Conservation (phyloP, 1,140 invertebrate species). For the Zaprionus capensis region DNA sequence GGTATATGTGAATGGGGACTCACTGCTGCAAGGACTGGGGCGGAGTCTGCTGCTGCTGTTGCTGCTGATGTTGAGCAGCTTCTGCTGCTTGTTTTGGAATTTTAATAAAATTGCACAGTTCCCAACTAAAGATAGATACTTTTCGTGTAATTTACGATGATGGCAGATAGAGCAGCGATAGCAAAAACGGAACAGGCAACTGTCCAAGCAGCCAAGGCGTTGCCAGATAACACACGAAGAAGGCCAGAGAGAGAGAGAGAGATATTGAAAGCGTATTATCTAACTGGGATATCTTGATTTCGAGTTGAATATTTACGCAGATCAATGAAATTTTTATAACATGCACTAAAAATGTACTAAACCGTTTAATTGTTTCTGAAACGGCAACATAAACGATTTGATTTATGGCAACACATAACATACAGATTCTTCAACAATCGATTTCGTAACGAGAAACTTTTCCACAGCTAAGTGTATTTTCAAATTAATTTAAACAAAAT, state of each 20-base stretch:
- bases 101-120: conserved; percentile 80
- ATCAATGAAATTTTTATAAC: conserved; percentile 1
- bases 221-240: conserved; percentile 23
- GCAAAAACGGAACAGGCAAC: conserved; percentile 30
- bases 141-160: conserved; percentile 81
- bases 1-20: conserved; percentile 38
- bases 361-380: not conserved
- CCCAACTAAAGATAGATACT: conserved; percentile 81
- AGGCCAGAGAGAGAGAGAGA: not conserved
- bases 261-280: not conserved
- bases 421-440: not conserved
- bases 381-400: not conserved
- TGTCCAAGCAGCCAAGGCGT: conserved; percentile 13
- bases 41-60: conserved; percentile 3
- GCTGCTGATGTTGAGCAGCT: not conserved
- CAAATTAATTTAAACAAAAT: not conserved
- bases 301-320: not conserved
- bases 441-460: not conserved
- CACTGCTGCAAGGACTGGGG: not conserved
- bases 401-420: not conserved
- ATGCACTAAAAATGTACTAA: conserved; percentile 6
- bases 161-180: conserved; percentile 70
- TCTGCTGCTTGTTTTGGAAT: conserved; percentile 66
- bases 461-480: not conserved
- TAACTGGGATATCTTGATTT: not conserved